These are phyloP conservation scores for Thereva unica DNA, from an alignment of 2,888 invertebrate species.

Conservation along the genomic window DNA sequence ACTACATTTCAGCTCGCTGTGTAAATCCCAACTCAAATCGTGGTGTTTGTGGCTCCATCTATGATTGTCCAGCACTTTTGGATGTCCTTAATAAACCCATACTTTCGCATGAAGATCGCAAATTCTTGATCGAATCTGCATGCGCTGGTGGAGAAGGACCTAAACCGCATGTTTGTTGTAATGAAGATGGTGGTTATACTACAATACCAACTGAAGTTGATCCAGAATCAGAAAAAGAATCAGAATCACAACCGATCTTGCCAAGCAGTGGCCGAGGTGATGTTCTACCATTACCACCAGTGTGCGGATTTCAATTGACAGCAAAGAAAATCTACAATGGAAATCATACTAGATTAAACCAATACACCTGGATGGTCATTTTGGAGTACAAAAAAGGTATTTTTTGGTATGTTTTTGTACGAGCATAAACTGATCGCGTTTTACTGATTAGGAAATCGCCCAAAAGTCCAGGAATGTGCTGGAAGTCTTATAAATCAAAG, in stretches of 20 bases:
- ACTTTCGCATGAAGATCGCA: conserved; percentile 43
- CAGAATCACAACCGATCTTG: neutral
- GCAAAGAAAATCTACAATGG: conserved; percentile 67
- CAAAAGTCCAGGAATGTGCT: conserved; percentile 63
- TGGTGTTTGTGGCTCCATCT: conserved; percentile 52
- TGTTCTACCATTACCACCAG: conserved; percentile 50
- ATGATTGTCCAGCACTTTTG: conserved; percentile 51
- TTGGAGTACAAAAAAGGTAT: conserved; percentile 68
- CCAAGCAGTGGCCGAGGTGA: conserved; percentile 45
- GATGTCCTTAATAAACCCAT: conserved; percentile 44
- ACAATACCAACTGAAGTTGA: conserved; percentile 23
- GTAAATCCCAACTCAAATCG: conserved; percentile 51
- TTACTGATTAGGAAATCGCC: conserved; percentile 45
- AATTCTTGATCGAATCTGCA: conserved; percentile 50
- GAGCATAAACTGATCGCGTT: neutral
- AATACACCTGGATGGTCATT: conserved; percentile 74
- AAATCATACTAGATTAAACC: conserved; percentile 63
- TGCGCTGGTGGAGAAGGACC: conserved; percentile 50
- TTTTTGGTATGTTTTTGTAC: conserved; percentile 41
- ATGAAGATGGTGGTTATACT: conserved; percentile 46
- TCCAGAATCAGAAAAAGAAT: neutral
- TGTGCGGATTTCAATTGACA: conserved; percentile 52
- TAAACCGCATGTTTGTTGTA: conserved; percentile 53
- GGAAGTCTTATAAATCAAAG: conserved; percentile 71
- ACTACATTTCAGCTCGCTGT: conserved; percentile 59